These are phyloP conservation scores for Bombus waltoni DNA, from an alignment of 1,140 invertebrate genomes.

Conservation along the genomic window DNA sequence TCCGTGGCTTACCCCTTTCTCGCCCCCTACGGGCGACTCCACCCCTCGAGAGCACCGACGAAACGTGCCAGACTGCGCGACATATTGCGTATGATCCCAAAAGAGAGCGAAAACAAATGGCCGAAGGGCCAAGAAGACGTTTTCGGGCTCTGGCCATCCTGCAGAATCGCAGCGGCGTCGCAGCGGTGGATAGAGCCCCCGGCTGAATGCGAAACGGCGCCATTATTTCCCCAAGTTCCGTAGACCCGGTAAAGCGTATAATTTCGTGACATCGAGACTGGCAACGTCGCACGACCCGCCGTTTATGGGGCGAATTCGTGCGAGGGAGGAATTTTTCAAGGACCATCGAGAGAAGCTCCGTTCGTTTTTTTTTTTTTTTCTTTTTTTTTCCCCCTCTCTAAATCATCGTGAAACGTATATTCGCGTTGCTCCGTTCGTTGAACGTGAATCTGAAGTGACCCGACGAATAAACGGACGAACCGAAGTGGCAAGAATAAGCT, in stretches of 20 bases:
- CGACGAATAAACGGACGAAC: too few species aligned
- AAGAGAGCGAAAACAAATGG: constrained; percentile 60
- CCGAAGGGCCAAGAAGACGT: constrained; percentile 52
- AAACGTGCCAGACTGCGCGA: constrained; percentile 59
- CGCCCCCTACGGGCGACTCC: constrained; percentile 1
- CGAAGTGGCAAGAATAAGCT: too few species aligned
- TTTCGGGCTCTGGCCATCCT: neutral
- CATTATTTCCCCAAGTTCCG: constrained; percentile 19
- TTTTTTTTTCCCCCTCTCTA: neutral
- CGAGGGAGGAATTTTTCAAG: constrained; percentile 16
- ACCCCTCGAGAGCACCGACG: constrained; percentile 45
- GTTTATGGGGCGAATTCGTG: neutral
- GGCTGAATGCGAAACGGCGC: constrained; percentile 34
- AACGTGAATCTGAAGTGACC: too few species aligned
- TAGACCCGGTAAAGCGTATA: constrained; percentile 19
- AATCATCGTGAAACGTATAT: neutral
- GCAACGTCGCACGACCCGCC: neutral
- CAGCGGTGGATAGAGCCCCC: neutral
- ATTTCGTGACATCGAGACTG: constrained; percentile 7
- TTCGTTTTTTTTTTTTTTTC: too few species aligned
- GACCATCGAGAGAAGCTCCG: neutral
- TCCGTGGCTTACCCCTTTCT: constrained; percentile 60
- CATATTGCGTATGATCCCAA: constrained; percentile 68
- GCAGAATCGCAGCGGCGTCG: too few species aligned
- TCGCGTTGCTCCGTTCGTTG: neutral